phyloP scores from a whole-genome alignment of 1,140 invertebrate genomes.

The Acromyrmex echinatior region DNA sequence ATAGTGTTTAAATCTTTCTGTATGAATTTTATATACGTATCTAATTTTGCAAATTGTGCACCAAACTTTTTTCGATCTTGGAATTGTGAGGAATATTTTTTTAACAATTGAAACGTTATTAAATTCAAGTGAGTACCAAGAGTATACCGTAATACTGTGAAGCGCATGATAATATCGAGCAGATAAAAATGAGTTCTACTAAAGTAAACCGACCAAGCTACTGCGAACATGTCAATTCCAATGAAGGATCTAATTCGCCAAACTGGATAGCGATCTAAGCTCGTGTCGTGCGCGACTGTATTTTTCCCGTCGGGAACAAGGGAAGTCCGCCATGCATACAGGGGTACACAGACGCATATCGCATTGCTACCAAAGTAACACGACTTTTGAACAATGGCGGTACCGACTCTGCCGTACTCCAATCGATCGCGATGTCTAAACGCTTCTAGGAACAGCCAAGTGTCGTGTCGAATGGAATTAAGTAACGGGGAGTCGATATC shows the following conservation, averaged over 20 bases:
- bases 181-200: background rate
- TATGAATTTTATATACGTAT: too few relatives aligned
- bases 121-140: background rate
- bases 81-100: background rate
- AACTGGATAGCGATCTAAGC: slow-evolving; percentile 57
- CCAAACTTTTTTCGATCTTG: too few relatives aligned
- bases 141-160: background rate
- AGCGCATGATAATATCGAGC: slow-evolving; percentile 13
- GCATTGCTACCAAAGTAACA: slow-evolving; percentile 58
- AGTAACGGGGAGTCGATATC: slow-evolving; percentile 73
- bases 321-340: slow-evolving; percentile 40
- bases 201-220: slow-evolving; percentile 16
- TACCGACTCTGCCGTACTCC: slow-evolving; percentile 12
- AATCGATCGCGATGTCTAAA: slow-evolving; percentile 76
- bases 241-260: slow-evolving; percentile 59
- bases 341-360: slow-evolving; percentile 41
- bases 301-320: slow-evolving; percentile 38
- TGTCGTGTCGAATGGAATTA: slow-evolving; percentile 77
- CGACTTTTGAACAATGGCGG: slow-evolving; percentile 67
- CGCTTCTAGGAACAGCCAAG: slow-evolving; percentile 73
- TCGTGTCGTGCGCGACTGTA: slow-evolving; percentile 37
- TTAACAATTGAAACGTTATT: background rate
- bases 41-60: too few relatives aligned
- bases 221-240: slow-evolving; percentile 58
- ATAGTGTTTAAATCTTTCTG: too few relatives aligned